phyloP scores from a whole-genome alignment of 2,797 vertebrate species.

The Coreius guichenoti region DNA sequence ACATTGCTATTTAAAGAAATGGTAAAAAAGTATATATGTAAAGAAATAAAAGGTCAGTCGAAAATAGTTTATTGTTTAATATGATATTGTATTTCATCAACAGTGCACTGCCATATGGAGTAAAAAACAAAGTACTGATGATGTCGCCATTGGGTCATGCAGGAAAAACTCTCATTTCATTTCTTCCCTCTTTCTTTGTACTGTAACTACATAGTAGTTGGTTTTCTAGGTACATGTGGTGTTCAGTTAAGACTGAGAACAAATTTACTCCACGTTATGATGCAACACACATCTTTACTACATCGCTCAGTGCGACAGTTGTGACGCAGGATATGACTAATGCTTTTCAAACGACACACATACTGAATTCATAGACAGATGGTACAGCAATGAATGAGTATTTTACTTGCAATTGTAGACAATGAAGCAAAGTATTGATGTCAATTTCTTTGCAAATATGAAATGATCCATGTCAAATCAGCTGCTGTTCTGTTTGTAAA shows the following conservation, averaged over 20 bases:
- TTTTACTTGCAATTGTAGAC: background rate
- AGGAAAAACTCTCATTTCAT: slow-evolving; percentile 58
- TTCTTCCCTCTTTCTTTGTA: slow-evolving; percentile 66
- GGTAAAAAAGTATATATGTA: background rate
- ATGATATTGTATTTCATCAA: slow-evolving; percentile 37
- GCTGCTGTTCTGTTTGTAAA: background rate
- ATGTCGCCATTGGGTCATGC: slow-evolving; percentile 69
- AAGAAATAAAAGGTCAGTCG: slow-evolving; percentile 29
- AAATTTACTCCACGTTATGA: slow-evolving; percentile 55
- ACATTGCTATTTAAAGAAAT: background rate
- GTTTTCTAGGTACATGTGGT: slow-evolving; percentile 74
- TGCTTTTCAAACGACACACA: slow-evolving; percentile 18
- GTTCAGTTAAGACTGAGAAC: slow-evolving; percentile 55
- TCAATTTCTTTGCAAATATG: background rate
- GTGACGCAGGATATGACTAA: slow-evolving; percentile 49
- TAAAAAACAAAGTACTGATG: slow-evolving; percentile 65
- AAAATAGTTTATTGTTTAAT: slow-evolving; percentile 47
- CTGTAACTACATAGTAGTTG: slow-evolving; percentile 85
- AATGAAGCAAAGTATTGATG: background rate
- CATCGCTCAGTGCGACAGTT: slow-evolving; percentile 49
- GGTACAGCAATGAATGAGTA: slow-evolving; percentile 21
- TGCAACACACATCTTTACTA: slow-evolving; percentile 52
- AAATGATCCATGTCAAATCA: background rate
- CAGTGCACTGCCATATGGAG: slow-evolving; percentile 39
- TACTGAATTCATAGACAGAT: slow-evolving; percentile 51